phyloP scores from a whole-genome alignment of 2,888 invertebrate species.

The Podabrus alpinus region DNA sequence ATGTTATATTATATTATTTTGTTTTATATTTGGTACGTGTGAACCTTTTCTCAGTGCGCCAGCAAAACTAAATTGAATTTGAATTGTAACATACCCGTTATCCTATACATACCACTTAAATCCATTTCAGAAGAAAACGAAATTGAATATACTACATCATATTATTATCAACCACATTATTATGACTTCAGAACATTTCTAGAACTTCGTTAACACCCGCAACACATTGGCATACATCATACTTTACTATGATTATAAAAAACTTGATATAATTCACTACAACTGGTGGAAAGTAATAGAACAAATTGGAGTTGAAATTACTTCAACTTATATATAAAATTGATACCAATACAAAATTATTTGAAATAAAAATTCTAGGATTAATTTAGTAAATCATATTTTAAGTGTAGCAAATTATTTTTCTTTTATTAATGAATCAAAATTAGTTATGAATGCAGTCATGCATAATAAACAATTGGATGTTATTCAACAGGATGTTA shows the following conservation, averaged over 20 bases:
- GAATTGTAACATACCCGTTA: neutral
- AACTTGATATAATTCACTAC: no score
- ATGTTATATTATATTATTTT: no score
- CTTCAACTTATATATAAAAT: neutral
- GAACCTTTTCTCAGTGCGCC: no score
- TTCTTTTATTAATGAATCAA: neutral
- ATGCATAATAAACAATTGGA: neutral
- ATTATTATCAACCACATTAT: neutral
- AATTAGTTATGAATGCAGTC: neutral
- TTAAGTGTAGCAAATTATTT: neutral
- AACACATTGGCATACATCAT: neutral
- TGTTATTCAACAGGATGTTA: neutral
- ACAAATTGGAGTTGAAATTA: neutral
- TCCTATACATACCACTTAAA: neutral
- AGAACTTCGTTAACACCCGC: neutral
- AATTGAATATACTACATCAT: neutral
- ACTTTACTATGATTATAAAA: neutral
- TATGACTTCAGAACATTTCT: neutral
- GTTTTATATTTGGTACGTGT: no score
- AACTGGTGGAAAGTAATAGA: neutral
- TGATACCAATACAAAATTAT: neutral
- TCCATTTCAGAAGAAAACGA: neutral
- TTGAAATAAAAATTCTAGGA: neutral
- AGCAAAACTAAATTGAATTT: neutral
- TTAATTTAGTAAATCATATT: neutral